Evolutionary conservation across 2,888 invertebrate species (phyloP).

Genomic region (Tethea ocularis): DNA sequence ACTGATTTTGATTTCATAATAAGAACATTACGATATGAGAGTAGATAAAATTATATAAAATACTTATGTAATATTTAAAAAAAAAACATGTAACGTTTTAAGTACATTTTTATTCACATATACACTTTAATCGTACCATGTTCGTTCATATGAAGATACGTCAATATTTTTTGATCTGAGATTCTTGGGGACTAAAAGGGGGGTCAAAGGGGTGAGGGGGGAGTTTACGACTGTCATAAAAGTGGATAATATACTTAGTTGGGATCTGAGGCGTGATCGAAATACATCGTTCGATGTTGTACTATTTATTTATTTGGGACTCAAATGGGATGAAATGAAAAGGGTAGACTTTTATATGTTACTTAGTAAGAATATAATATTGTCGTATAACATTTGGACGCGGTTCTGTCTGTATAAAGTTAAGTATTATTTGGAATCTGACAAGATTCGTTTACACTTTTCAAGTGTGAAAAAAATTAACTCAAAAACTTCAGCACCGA

Average conservation of each 20-base stretch:
- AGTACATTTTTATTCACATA: no score
- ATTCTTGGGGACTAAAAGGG: conserved; percentile 10
- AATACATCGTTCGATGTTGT: conserved; percentile 25
- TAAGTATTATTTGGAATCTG: no score
- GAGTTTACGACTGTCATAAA: conserved; percentile 59
- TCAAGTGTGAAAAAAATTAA: no score
- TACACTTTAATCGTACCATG: background rate
- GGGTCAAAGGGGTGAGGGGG: conserved; percentile 17
- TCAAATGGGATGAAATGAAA: conserved; percentile 15
- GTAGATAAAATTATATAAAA: no score
- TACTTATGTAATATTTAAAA: no score
- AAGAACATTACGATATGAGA: no score
- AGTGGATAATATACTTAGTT: conserved; percentile 58
- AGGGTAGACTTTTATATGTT: conserved; percentile 3
- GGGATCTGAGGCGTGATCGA: conserved; percentile 42
- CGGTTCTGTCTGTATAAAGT: no score
- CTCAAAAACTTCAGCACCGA: no score
- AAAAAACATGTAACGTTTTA: no score
- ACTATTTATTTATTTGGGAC: conserved; percentile 15
- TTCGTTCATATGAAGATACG: background rate
- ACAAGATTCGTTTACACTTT: no score
- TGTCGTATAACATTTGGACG: background rate
- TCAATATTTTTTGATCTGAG: conserved; percentile 12
- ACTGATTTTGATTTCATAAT: no score
- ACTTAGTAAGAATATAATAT: conserved; percentile 10